A percentile compares a stretch with the other conserved stretches of the same genome.
phyloP scores from a whole-genome alignment of 2,113 vertebrate species.

The Telmatochromis sp. region DNA sequence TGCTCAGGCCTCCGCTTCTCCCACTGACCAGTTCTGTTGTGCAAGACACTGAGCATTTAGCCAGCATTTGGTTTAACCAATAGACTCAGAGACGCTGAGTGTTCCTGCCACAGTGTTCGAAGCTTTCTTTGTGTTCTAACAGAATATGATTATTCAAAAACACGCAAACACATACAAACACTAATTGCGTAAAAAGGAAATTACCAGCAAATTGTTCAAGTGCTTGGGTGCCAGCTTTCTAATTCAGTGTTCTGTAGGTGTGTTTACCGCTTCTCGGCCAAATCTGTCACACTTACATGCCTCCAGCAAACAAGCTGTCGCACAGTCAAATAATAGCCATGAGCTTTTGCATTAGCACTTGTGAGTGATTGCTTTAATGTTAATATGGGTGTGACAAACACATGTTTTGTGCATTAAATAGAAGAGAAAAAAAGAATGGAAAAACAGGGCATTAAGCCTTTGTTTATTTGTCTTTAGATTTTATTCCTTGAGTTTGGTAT shows the following conservation, averaged over 20 bases:
- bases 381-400: background rate
- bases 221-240: background rate
- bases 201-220: background rate
- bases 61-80: background rate
- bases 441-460: background rate
- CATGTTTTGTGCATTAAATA: background rate
- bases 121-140: background rate
- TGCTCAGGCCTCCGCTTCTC: background rate
- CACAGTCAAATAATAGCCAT: constrained; percentile 14
- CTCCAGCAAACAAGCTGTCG: constrained; percentile 14
- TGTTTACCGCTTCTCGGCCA: background rate
- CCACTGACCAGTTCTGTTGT: background rate
- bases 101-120: background rate
- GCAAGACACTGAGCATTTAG: background rate
- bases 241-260: background rate
- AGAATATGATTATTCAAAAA: background rate
- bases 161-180: background rate
- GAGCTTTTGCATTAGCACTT: background rate
- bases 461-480: background rate
- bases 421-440: background rate
- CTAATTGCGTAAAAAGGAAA: background rate
- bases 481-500: background rate
- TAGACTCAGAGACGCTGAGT: background rate
- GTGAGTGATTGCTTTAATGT: constrained; percentile 6
- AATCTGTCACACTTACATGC: constrained; percentile 3